phyloP scores from a whole-genome alignment of 30 jellyfish, hydroid and myxozoan genomes.

The Turritopsis dohrnii region DNA sequence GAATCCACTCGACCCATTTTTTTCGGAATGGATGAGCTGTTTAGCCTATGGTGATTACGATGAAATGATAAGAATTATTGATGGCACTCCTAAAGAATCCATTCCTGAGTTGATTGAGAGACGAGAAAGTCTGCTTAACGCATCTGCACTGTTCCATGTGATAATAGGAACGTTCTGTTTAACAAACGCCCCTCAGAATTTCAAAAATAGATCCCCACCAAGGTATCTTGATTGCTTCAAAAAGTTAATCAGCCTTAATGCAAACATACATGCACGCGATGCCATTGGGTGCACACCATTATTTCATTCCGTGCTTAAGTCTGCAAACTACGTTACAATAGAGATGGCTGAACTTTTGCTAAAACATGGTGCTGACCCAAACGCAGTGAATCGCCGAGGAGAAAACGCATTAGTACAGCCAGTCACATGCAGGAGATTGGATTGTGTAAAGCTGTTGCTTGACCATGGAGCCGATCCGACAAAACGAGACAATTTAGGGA shows the following conservation, averaged over 20 bases:
- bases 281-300: background rate
- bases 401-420: background rate
- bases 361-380: background rate
- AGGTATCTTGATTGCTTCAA: background rate
- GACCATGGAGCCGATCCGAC: slow-evolving; percentile 9
- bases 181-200: background rate
- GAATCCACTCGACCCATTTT: background rate
- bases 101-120: background rate
- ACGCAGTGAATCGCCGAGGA: background rate
- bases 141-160: slow-evolving; percentile 4
- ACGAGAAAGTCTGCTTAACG: background rate
- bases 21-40: background rate
- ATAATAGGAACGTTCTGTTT: background rate
- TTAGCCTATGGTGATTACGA: slow-evolving; percentile 9
- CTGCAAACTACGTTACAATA: background rate
- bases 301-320: background rate
- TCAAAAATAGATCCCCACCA: background rate
- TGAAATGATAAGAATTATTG: background rate
- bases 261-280: background rate
- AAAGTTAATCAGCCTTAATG: background rate
- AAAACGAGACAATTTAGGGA: background rate
- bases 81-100: background rate
- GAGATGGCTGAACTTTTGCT: background rate
- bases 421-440: background rate
- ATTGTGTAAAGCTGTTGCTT: background rate